phyloP scores from a whole-genome alignment of 2,888 invertebrate species.

The Corythucha ciliata region DNA sequence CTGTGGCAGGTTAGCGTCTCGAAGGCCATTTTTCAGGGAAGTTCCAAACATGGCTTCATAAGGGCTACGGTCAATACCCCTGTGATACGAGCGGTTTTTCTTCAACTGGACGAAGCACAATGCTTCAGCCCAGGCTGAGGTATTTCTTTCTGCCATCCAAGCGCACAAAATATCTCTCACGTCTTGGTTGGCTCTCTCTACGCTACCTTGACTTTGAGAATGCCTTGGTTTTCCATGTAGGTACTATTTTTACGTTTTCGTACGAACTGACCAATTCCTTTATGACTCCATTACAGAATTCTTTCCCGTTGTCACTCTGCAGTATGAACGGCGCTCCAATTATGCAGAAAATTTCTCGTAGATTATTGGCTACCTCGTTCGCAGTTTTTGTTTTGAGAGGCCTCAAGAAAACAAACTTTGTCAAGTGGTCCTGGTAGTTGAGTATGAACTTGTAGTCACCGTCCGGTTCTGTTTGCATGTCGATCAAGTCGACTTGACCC shows the following conservation, averaged over 20 bases:
- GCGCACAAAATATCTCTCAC: no score
- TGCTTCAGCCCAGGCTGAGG: slow-evolving; percentile 41
- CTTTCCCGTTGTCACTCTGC: slow-evolving; percentile 37
- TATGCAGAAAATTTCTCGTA: slow-evolving; percentile 35
- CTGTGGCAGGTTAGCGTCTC: neutral
- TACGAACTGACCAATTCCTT: no score
- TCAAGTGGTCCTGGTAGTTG: slow-evolving; percentile 31
- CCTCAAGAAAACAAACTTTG: slow-evolving; percentile 37
- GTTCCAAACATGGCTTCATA: slow-evolving; percentile 37
- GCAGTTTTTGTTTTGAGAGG: slow-evolving; percentile 37
- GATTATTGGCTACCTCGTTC: slow-evolving; percentile 35
- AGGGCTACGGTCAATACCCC: slow-evolving; percentile 39
- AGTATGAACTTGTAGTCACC: slow-evolving; percentile 39
- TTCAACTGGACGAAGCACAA: slow-evolving; percentile 41
- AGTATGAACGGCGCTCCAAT: slow-evolving; percentile 38
- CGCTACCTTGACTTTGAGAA: no score
- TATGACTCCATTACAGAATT: slow-evolving; percentile 35
- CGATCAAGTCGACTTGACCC: slow-evolving; percentile 31
- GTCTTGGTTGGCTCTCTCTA: slow-evolving; percentile 40
- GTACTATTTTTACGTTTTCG: no score
- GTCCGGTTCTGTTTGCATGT: slow-evolving; percentile 37
- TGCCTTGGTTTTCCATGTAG: slow-evolving; percentile 36
- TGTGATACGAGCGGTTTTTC: slow-evolving; percentile 41
- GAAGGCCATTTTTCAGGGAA: neutral
- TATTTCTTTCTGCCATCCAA: slow-evolving; percentile 40